Base-by-base conservation (phyloP, 2,888 invertebrate genomes). In the Drosophila setosimentum region DNA sequence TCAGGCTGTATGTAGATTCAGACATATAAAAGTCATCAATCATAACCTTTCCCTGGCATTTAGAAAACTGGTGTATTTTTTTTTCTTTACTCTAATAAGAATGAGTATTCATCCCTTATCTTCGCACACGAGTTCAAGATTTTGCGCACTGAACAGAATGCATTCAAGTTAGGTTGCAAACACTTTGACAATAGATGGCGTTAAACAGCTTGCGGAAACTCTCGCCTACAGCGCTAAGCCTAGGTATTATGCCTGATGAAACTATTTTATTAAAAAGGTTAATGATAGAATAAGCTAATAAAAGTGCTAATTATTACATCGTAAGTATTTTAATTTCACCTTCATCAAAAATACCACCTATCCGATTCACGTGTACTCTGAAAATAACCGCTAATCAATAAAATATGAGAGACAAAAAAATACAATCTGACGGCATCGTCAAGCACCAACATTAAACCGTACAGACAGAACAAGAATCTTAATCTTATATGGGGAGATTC, bases 101-200 rank as follows among this genome's bases (percentile, higher is more conserved):
- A 40, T 50, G 16, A 7, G 7, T 30, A 32, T 75, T 55, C 75
- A 74, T 63, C 79, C 82, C 80, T 50, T 51, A 30, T 33, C 48
- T 21, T 21, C 10, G 40, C 37, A 59, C 32, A 3, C 29, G 18
- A 42, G 3, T 3, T 54, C 27, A 5, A n/a, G 84, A 74, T 78
- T 80, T 57, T 82, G 87, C 84, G 84, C 84, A 82, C 37, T 59
- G 33, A 49, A n/a, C 40, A 54, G 11, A 76, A 58, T 53, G 54
- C 60, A 63, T 33, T 49, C 16, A 32, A 27, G 2, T 29, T 7
- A n/a, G 16, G 57, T 10, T 86, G 55, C 67, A 8, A 8, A 21
- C 76, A 45, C 45, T 64, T 68, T 11, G 27, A 29, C 85, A 53
- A 78, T 54, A 89, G 89, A 77, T 89, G 89, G 89, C 89, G 89